Percentiles rank a stretch among this genome's conserved stretches.
Evolutionary conservation across 2,797 vertebrate genomes (phyloP).

Genomic region (Macrochelys suwanniensis): DNA sequence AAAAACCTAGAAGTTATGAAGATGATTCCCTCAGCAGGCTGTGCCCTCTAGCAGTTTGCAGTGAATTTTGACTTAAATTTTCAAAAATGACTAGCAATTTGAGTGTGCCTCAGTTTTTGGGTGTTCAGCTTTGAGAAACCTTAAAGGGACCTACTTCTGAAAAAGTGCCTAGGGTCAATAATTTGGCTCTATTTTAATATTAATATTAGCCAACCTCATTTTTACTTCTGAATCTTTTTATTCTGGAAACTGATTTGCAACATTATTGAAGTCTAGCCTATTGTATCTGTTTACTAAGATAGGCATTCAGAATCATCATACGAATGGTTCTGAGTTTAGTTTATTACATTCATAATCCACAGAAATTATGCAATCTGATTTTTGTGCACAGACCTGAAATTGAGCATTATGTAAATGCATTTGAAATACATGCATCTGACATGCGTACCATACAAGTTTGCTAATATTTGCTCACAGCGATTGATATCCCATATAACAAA

Average conservation of each 20-base stretch:
- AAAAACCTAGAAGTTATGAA: not conserved
- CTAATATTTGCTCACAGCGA: not conserved
- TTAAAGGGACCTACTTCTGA: not conserved
- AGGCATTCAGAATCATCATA: not conserved
- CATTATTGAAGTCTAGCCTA: not conserved
- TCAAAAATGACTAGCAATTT: not conserved
- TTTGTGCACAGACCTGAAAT: not conserved
- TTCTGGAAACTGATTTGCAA: not conserved
- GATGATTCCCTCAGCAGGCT: not conserved
- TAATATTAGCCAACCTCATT: not conserved
- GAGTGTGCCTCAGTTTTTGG: fast-evolving
- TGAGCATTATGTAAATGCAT: not conserved
- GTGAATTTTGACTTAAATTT: not conserved
- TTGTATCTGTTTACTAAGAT: not conserved
- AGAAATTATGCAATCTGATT: not conserved
- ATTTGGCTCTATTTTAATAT: not conserved
- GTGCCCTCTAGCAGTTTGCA: not conserved
- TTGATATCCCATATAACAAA: not conserved
- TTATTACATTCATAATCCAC: not conserved
- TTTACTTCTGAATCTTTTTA: not conserved
- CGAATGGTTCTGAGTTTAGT: not conserved
- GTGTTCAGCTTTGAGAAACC: not conserved
- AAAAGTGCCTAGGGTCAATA: not conserved
- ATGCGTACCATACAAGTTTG: not conserved
- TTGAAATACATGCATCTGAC: not conserved